Conservation (phyloP, 2,113 vertebrate genomes). For the Chaetura pelagica region DNA sequence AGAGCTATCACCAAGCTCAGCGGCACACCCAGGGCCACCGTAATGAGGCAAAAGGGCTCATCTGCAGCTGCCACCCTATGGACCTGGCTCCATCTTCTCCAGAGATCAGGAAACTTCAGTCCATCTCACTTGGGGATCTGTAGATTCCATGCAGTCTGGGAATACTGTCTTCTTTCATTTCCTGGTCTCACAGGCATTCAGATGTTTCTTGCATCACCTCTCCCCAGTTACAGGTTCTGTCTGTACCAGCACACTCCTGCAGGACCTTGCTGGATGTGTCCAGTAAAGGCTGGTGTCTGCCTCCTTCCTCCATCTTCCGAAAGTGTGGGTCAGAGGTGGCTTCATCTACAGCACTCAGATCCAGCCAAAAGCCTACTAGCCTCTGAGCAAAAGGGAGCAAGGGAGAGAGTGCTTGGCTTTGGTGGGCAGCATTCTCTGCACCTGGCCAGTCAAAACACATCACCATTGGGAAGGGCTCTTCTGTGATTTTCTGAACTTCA, state of each 20-base stretch:
- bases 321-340: neutral
- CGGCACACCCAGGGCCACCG: neutral
- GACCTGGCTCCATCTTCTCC: neutral
- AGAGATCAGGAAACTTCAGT: neutral
- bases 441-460: rapidly evolving
- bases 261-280: rapidly evolving
- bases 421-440: rapidly evolving
- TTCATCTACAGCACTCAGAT: neutral
- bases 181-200: neutral
- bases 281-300: rapidly evolving
- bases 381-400: neutral
- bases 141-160: rapidly evolving
- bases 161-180: neutral
- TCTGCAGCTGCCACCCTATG: neutral
- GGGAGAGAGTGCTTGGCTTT: neutral
- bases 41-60: neutral
- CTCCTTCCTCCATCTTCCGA: neutral
- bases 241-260: rapidly evolving
- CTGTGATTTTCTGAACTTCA: neutral
- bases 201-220: rapidly evolving
- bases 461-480: neutral
- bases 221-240: neutral
- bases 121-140: neutral
- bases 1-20: neutral
- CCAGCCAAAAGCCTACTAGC: neutral